Base-by-base conservation (phyloP, 2,888 invertebrate genomes). In the Sepioteuthis lessoniana region DNA sequence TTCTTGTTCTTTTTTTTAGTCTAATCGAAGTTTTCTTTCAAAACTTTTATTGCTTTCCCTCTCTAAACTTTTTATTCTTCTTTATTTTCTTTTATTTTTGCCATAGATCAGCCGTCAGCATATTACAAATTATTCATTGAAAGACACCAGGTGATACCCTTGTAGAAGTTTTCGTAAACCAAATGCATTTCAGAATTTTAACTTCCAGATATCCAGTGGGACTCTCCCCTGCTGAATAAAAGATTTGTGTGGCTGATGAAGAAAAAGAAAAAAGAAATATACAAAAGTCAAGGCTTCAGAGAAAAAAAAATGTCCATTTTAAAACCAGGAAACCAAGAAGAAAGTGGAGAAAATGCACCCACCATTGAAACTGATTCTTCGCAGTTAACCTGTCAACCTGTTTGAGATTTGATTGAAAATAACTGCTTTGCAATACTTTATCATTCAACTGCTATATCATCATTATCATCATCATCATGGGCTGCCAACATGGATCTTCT, bases 131-230 rank as follows among this genome's bases (percentile, higher is more conserved):
- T 35, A 76, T 76, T 76, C 76, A 76, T 76, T 76, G 19, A 76
- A 76, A 76, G 76, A 76, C 76, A 76, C 76, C 76, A 76, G 76
- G 76, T 76, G 76, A 76, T 35, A 35, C 76, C 76, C 76, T 76
- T 76, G 76, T 76, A 76, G 76, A 76, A 76, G n/a, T n/a, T n/a
- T 76, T 76, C 76, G n/a, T 76, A 76, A 76, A 76, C 76, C 76
- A 76, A n/a, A n/a, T n/a, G 16, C n/a, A n/a, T n/a, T 76, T 76
- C 76, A n/a, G n/a, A n/a, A 76, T 76, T 76, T 76, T 76, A 76
- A 76, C 76, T 76, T 76, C n/a, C 76, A 76, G 76, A 35, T 76
- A n/a, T 76, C 76, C 76, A 76, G n/a, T n/a, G 76, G 76, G 76
- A 76, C 19, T n/a, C 76, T n/a, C 4, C 76, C 16, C 76, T 76